phyloP scores from a whole-genome alignment of 2,888 invertebrate genomes.

The Cistogaster globosa region DNA sequence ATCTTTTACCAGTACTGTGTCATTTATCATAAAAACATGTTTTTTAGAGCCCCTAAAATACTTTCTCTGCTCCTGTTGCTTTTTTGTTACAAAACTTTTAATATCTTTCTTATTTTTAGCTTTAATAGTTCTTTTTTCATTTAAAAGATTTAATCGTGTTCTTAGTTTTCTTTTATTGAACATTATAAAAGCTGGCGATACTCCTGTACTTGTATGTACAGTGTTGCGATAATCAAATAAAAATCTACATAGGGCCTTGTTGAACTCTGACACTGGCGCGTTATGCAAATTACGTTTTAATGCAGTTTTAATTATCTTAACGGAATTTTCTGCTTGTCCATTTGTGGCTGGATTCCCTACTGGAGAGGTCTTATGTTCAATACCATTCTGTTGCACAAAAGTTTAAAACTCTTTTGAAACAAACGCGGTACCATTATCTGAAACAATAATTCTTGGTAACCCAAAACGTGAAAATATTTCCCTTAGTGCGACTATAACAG shows the following conservation, averaged over 20 bases:
- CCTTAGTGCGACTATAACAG: conserved; percentile 47
- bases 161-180: conserved; percentile 3
- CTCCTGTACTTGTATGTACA: neutral
- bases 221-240: neutral
- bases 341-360: conserved; percentile 1
- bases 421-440: conserved; percentile 72
- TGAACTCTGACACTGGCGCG: neutral
- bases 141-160: conserved; percentile 1
- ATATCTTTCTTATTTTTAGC: neutral
- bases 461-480: conserved; percentile 74
- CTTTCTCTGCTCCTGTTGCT: no score
- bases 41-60: no score
- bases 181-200: neutral
- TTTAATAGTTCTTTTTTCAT: neutral
- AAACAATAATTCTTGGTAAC: conserved; percentile 71
- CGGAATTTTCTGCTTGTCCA: conserved; percentile 3
- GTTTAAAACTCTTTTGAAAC: neutral
- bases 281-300: conserved; percentile 5
- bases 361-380: neutral
- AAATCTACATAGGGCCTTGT: neutral
- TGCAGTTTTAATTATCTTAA: neutral
- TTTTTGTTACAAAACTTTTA: no score
- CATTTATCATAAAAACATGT: no score
- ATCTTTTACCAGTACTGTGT: no score
- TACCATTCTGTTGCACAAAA: neutral